phyloP scores from a whole-genome alignment of 2,113 vertebrate genomes.

The Clarias magur region DNA sequence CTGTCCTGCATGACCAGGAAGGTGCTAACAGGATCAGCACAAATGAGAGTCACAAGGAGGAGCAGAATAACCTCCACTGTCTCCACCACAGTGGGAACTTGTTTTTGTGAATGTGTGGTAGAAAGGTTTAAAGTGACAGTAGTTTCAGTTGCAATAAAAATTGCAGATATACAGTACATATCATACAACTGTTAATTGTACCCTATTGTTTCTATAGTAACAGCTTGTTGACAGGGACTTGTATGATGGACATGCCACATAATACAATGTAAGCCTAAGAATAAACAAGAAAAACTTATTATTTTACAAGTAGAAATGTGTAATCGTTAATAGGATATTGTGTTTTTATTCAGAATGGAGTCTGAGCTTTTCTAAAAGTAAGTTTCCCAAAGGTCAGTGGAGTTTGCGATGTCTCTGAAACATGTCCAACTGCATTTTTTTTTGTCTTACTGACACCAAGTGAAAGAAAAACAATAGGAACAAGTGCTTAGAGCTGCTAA shows the following conservation, averaged over 20 bases:
- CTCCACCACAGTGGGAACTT: neutral
- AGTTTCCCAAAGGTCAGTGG: neutral
- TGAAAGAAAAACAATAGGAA: neutral
- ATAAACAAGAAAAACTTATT: neutral
- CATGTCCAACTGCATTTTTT: neutral
- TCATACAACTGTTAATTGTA: too few relatives aligned
- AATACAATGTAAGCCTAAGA: neutral
- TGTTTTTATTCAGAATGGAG: neutral
- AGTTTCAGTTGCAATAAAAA: neutral
- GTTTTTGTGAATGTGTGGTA: neutral
- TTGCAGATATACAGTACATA: neutral
- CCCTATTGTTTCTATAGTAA: too few relatives aligned
- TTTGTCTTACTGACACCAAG: neutral
- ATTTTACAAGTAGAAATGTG: neutral
- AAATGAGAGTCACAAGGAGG: constrained; percentile 51
- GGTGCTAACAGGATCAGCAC: constrained; percentile 42
- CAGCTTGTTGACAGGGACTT: neutral
- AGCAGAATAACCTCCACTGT: constrained; percentile 12
- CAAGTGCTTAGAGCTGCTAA: neutral
- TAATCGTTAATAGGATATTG: neutral
- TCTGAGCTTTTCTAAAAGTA: neutral
- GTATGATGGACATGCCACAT: neutral
- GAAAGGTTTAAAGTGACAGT: neutral
- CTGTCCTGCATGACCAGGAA: constrained; percentile 10
- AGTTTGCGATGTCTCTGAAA: neutral